phyloP scores from a whole-genome alignment of 2,113 vertebrate genomes.

The Eublepharis macularius region DNA sequence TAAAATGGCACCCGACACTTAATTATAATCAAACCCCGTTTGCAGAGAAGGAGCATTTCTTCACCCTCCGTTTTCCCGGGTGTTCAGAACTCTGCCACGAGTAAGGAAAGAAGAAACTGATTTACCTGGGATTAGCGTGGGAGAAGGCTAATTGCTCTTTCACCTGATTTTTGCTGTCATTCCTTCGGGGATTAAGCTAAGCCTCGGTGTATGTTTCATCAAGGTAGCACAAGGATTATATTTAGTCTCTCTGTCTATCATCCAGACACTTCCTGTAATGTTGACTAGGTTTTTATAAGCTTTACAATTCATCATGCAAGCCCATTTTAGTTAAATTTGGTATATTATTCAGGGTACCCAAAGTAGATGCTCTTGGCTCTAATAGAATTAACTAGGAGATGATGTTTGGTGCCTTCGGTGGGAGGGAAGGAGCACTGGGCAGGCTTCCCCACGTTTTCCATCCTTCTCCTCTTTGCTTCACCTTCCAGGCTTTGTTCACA shows the following conservation, averaged over 20 bases:
- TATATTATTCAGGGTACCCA: slow-evolving; percentile 60
- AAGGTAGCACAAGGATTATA: slow-evolving; percentile 65
- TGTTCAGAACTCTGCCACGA: neutral
- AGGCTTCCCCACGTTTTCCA: slow-evolving; percentile 21
- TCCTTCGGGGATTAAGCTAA: slow-evolving; percentile 76
- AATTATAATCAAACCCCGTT: slow-evolving; percentile 29
- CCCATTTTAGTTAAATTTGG: slow-evolving; percentile 66
- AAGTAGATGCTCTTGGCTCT: slow-evolving; percentile 48
- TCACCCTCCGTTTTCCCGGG: slow-evolving; percentile 30
- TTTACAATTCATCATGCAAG: slow-evolving; percentile 56
- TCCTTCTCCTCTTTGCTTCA: neutral
- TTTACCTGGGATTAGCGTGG: slow-evolving; percentile 62
- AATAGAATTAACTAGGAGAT: slow-evolving; percentile 62
- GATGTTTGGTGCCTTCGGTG: slow-evolving; percentile 19
- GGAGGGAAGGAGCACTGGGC: slow-evolving; percentile 44
- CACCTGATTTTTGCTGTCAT: slow-evolving; percentile 73
- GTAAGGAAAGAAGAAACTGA: slow-evolving; percentile 45
- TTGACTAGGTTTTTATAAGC: slow-evolving; percentile 71
- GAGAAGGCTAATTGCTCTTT: slow-evolving; percentile 74
- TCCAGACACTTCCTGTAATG: slow-evolving; percentile 50
- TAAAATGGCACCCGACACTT: slow-evolving; percentile 17
- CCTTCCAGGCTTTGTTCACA: neutral
- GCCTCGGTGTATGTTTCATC: slow-evolving; percentile 71
- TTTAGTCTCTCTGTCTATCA: slow-evolving; percentile 68
- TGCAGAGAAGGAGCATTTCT: slow-evolving; percentile 4